A percentile compares a stretch with the other conserved stretches of the same genome.
These are phyloP conservation scores for Lordiphosa mommai DNA, from an alignment of 1,140 invertebrate genomes.

Conservation along the genomic window DNA sequence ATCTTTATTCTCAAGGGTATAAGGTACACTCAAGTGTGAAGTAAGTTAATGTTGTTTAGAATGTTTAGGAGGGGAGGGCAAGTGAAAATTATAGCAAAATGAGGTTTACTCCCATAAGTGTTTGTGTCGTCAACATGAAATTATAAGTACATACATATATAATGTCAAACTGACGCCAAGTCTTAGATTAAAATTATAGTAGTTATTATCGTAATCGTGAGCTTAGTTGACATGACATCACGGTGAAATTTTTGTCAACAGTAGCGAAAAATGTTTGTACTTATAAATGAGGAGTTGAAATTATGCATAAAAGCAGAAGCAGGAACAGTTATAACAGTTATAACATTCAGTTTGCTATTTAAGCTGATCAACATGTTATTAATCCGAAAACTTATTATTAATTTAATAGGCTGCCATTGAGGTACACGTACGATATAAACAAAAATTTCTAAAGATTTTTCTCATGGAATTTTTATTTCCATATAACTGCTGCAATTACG, in stretches of 20 bases:
- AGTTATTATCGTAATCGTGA: slow-evolving; percentile 50
- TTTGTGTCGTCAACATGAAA: slow-evolving; percentile 3
- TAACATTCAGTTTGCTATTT: slow-evolving; percentile 27
- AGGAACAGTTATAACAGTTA: slow-evolving; percentile 17
- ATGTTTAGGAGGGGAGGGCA: background rate
- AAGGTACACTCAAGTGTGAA: background rate
- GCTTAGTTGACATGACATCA: slow-evolving; percentile 53
- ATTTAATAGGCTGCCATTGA: slow-evolving; percentile 44
- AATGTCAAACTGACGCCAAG: background rate
- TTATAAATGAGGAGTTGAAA: background rate
- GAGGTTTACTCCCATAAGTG: too few species aligned
- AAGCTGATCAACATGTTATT: slow-evolving; percentile 38
- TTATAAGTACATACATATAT: background rate
- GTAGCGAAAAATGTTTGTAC: slow-evolving; percentile 10
- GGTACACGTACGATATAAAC: background rate
- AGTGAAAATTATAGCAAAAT: too few species aligned
- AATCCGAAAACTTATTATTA: slow-evolving; percentile 60
- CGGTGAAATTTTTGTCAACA: slow-evolving; percentile 37
- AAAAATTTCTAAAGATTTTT: slow-evolving; percentile 4
- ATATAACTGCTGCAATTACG: slow-evolving; percentile 22
- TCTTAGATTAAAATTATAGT: slow-evolving; percentile 1
- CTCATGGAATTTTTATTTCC: slow-evolving; percentile 49
- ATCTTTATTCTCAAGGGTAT: slow-evolving; percentile 13
- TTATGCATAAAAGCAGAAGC: too few species aligned
- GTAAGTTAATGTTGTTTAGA: background rate